These are phyloP conservation scores for Chironomus riparius DNA, from an alignment of 2,888 invertebrate genomes.

Conservation along the genomic window DNA sequence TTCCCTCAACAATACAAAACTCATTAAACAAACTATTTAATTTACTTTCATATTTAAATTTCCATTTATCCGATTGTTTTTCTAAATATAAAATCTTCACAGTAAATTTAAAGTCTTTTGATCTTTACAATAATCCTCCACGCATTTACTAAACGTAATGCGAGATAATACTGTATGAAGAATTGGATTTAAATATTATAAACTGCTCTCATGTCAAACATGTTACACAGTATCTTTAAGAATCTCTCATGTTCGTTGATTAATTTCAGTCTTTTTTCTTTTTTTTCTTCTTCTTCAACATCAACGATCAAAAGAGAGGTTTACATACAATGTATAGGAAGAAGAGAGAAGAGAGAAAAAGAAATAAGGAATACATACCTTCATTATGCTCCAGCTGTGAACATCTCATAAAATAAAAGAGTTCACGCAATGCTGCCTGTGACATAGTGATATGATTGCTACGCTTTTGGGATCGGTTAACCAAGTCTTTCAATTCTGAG, in stretches of 20 bases:
- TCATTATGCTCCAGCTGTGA: constrained; percentile 70
- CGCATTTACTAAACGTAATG: background rate
- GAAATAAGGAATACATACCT: constrained; percentile 32
- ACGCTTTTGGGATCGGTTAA: constrained; percentile 51
- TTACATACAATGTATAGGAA: too few species aligned
- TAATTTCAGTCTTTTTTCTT: background rate
- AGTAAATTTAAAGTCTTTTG: background rate
- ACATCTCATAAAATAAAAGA: constrained; percentile 89
- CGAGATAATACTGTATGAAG: background rate
- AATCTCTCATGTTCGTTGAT: background rate
- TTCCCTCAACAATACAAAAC: too few species aligned
- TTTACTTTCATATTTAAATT: too few species aligned
- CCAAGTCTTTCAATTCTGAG: constrained; percentile 65
- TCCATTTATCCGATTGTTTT: too few species aligned
- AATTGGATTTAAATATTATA: constrained; percentile 5
- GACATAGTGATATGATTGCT: constrained; percentile 45
- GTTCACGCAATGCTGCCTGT: constrained; percentile 62
- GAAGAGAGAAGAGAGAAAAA: too few species aligned
- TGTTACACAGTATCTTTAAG: background rate
- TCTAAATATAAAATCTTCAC: too few species aligned
- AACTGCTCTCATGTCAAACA: background rate
- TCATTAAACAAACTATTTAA: too few species aligned
- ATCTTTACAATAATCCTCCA: background rate
- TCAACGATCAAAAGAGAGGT: background rate
- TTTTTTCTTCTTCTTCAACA: background rate